Conservation (phyloP, 2,113 vertebrate species). For the Megaceryle maxima region DNA sequence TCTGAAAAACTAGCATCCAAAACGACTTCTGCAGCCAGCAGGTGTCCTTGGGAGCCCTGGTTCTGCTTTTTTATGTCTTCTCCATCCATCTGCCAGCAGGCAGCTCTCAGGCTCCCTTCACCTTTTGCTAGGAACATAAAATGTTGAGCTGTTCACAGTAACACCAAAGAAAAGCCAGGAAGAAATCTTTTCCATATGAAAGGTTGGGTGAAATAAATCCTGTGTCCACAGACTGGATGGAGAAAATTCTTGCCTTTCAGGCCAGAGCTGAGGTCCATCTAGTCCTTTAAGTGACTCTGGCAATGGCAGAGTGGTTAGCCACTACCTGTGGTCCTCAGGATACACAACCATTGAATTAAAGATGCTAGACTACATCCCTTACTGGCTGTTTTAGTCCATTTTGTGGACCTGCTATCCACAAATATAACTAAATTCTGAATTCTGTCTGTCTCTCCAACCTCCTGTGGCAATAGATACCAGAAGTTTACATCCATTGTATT, state of each 20-base stretch:
- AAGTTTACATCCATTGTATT: not conserved
- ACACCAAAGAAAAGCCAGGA: not conserved
- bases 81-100: not conserved
- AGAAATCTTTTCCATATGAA: not conserved
- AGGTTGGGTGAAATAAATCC: not conserved
- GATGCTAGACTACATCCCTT: not conserved
- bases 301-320: not conserved
- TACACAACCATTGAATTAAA: not conserved
- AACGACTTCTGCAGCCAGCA: not conserved
- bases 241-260: not conserved
- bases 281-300: not conserved
- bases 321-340: not conserved
- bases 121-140: not conserved
- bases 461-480: not conserved
- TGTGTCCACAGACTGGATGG: not conserved
- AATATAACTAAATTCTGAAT: not conserved
- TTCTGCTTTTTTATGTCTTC: not conserved
- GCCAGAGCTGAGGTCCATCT: not conserved
- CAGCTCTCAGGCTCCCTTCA: not conserved
- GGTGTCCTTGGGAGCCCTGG: not conserved
- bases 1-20: not conserved
- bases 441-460: not conserved
- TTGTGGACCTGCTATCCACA: not conserved
- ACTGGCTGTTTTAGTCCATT: not conserved
- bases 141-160: not conserved